Conservation (phyloP, 2,888 invertebrate genomes). For the Trissolcus brochymenae region DNA sequence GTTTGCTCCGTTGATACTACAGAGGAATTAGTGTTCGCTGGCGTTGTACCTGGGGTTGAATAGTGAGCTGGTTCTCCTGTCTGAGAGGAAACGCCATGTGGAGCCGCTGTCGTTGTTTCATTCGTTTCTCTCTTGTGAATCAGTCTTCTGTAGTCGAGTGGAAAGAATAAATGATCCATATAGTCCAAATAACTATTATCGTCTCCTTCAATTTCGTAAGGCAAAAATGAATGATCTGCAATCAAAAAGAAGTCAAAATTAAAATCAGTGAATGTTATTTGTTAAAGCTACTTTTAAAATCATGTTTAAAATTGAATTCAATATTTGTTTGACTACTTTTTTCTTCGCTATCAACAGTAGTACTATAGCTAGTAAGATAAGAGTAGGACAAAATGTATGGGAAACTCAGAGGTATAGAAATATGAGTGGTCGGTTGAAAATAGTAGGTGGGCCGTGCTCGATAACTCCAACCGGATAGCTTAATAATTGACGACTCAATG, state of each 20-base stretch:
- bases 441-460: constrained; percentile 41
- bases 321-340: not conserved
- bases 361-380: too few relatives aligned
- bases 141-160: not conserved
- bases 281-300: not conserved
- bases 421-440: constrained; percentile 30
- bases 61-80: not conserved
- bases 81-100: too few relatives aligned
- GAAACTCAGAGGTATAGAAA: constrained; percentile 34
- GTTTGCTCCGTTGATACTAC: constrained; percentile 5
- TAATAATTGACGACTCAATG: constrained; percentile 50
- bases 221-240: constrained; percentile 12
- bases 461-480: constrained; percentile 47
- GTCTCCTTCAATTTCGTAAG: constrained; percentile 6
- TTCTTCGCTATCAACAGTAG: too few relatives aligned
- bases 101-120: not conserved
- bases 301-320: not conserved
- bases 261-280: not conserved
- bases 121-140: not conserved
- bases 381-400: constrained; percentile 14
- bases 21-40: not conserved
- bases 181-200: not conserved
- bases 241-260: not conserved
- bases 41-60: not conserved
- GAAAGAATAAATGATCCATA: not conserved